Percentiles rank a stretch among this genome's conserved stretches.
Conservation (phyloP, 2,113 vertebrate species). For the Onychostoma macrolepis region DNA sequence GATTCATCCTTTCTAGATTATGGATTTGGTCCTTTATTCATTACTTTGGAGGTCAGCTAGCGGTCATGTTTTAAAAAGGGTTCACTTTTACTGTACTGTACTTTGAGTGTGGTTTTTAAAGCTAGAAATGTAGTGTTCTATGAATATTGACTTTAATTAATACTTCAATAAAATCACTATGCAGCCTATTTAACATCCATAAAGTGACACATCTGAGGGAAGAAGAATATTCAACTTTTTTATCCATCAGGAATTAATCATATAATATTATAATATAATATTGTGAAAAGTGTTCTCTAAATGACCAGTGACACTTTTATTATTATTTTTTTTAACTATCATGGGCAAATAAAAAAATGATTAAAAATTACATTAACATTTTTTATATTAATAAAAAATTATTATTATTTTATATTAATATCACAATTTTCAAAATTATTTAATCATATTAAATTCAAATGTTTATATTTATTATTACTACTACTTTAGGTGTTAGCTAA, state of each 20-base stretch:
- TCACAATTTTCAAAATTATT: too few species aligned
- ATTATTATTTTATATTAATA: not conserved
- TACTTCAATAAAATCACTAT: not conserved
- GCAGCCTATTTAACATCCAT: not conserved
- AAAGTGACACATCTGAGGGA: not conserved
- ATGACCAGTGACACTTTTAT: too few species aligned
- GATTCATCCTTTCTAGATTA: constrained; percentile 61
- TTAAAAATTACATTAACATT: not conserved
- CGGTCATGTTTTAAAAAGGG: constrained; percentile 47
- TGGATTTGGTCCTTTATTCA: constrained; percentile 62
- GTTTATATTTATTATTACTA: too few species aligned
- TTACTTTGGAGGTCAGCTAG: constrained; percentile 60
- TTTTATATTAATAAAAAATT: too few species aligned
- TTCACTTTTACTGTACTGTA: constrained; percentile 43
- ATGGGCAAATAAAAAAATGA: not conserved
- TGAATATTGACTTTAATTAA: not conserved
- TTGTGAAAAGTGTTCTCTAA: not conserved
- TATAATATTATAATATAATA: too few species aligned
- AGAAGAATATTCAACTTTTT: not conserved
- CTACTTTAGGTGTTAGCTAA: too few species aligned
- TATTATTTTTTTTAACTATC: not conserved
- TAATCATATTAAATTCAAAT: not conserved
- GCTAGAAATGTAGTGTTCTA: not conserved
- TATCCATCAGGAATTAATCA: not conserved
- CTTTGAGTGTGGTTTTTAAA: constrained; percentile 6